Conservation (phyloP, 1,140 invertebrate genomes). For the Saccostrea cuccullata region DNA sequence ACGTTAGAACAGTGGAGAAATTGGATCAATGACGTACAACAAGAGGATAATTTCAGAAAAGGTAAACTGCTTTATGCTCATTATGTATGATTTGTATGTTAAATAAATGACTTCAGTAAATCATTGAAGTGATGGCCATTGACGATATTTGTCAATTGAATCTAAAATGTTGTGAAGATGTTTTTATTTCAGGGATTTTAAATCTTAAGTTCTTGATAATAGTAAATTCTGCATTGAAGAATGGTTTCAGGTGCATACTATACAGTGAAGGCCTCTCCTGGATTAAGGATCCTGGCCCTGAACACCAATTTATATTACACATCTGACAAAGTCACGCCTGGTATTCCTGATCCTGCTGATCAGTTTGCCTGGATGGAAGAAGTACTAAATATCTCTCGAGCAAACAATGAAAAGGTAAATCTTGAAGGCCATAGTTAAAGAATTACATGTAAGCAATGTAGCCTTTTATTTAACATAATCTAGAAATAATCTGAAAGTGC, state of each 20-base stretch:
- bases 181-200: too few species aligned
- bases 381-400: conserved; percentile 84
- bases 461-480: too few species aligned
- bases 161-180: too few species aligned
- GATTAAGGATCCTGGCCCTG: conserved; percentile 87
- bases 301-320: conserved; percentile 90
- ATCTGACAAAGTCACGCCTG: conserved; percentile 71
- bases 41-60: conserved; percentile 60
- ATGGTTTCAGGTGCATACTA: conserved; percentile 88
- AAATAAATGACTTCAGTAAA: too few species aligned
- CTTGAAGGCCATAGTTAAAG: too few species aligned
- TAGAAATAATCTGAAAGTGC: too few species aligned
- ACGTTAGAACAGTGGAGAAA: conserved; percentile 63
- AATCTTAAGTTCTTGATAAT: too few species aligned
- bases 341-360: conserved; percentile 79
- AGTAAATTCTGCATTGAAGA: too few species aligned
- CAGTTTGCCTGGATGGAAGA: conserved; percentile 90
- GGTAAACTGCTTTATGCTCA: conserved; percentile 45
- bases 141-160: too few species aligned
- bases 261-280: conserved; percentile 83
- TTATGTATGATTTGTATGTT: too few species aligned
- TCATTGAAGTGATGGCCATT: too few species aligned
- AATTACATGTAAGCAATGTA: too few species aligned
- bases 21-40: conserved; percentile 64
- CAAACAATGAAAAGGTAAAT: conserved; percentile 87